Percentiles rank a stretch among this genome's conserved stretches.
Conservation (phyloP, 2,113 vertebrate genomes). For the Malurus elegans region DNA sequence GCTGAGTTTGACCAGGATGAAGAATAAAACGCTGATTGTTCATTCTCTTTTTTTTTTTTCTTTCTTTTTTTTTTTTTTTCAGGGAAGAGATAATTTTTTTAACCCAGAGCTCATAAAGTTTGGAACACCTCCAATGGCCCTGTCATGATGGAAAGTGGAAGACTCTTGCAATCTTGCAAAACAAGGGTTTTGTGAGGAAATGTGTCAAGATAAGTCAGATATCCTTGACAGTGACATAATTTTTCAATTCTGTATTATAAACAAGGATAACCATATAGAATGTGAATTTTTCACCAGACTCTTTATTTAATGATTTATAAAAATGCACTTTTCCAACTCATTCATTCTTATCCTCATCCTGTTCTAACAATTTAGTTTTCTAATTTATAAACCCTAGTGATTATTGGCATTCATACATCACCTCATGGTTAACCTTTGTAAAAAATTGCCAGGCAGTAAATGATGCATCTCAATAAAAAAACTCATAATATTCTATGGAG, state of each 20-base stretch:
- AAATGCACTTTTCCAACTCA: not conserved
- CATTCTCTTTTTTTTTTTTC: not conserved
- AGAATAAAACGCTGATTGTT: not conserved
- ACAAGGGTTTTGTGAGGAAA: not conserved
- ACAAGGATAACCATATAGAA: not conserved
- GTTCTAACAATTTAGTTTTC: not conserved
- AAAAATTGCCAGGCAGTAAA: not conserved
- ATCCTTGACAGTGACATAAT: not conserved
- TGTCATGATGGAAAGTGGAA: not conserved
- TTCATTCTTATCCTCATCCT: not conserved
- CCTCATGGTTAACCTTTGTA: not conserved
- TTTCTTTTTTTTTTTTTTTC: not conserved
- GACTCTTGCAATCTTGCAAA: not conserved
- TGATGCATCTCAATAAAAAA: not conserved
- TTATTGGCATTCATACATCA: not conserved
- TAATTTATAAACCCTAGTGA: not conserved
- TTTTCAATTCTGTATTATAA: not conserved
- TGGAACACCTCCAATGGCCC: not conserved
- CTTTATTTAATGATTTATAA: not conserved
- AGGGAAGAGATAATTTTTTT: not conserved
- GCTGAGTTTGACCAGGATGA: not conserved
- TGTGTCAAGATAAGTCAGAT: not conserved
- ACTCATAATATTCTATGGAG: not conserved
- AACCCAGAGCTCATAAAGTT: not conserved
- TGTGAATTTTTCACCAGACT: not conserved